Conservation (phyloP, 2,797 vertebrate species). For the Botia kubotai region DNA sequence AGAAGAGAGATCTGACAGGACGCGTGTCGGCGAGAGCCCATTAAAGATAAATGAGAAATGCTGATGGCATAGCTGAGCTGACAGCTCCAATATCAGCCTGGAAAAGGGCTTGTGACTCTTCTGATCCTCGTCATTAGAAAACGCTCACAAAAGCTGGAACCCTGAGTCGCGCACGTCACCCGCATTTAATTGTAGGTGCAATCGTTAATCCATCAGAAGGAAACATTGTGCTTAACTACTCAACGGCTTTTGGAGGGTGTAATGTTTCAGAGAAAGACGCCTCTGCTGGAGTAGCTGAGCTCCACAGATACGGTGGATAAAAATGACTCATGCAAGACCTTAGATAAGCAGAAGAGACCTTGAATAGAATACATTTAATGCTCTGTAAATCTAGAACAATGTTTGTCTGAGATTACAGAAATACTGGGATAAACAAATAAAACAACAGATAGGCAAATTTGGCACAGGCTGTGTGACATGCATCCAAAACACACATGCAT, state of each 20-base stretch:
- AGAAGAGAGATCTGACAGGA: conserved; percentile 70
- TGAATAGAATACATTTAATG: background rate
- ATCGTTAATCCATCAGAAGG: conserved; percentile 22
- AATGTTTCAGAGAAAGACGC: background rate
- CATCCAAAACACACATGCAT: background rate
- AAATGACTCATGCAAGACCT: conserved; percentile 8
- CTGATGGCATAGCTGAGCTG: conserved; percentile 67
- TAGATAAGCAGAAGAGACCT: background rate
- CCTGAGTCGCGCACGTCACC: conserved; percentile 4
- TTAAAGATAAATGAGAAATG: conserved; percentile 76
- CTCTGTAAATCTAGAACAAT: background rate
- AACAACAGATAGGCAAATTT: background rate
- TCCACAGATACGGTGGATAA: background rate
- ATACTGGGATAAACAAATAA: background rate
- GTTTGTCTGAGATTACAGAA: background rate
- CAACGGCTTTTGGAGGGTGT: background rate
- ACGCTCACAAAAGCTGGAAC: background rate
- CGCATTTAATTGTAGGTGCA: conserved; percentile 39
- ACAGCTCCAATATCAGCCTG: conserved; percentile 42
- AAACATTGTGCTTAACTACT: conserved; percentile 11
- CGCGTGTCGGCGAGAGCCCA: conserved; percentile 60
- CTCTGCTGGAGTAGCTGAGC: background rate
- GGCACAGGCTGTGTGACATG: no score
- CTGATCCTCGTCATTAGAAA: conserved; percentile 30
- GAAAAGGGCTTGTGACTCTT: background rate